Conservation (phyloP, 2,113 vertebrate species). For the Empidonax alnorum region DNA sequence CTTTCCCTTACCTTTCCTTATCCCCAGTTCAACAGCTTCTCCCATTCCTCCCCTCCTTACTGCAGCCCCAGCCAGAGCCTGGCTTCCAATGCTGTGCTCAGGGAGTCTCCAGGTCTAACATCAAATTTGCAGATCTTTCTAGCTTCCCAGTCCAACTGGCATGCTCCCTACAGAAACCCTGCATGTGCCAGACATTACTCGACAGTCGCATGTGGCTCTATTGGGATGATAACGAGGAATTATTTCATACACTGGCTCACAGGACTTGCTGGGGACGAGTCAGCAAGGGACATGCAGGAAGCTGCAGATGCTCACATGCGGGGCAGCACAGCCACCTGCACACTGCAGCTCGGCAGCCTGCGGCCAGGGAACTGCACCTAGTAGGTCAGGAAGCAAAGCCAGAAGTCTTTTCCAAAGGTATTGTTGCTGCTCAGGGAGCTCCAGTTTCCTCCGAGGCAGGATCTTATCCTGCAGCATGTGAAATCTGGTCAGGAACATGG, state of each 20-base stretch:
- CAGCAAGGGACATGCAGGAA: background rate
- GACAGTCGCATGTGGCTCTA: background rate
- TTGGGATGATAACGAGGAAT: background rate
- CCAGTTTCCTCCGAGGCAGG: background rate
- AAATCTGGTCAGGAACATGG: background rate
- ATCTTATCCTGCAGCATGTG: background rate
- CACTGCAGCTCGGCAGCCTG: background rate
- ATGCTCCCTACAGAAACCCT: background rate
- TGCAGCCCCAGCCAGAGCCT: background rate
- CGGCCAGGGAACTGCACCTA: background rate
- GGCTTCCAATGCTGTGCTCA: background rate
- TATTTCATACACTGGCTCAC: background rate
- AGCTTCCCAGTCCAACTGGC: background rate
- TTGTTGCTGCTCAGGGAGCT: background rate
- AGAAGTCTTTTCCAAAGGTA: background rate
- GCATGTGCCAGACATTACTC: background rate
- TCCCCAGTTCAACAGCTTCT: background rate
- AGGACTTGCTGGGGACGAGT: accelerated
- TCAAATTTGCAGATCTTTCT: background rate
- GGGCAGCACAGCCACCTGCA: background rate
- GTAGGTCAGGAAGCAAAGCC: background rate
- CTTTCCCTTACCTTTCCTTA: background rate
- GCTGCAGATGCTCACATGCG: accelerated
- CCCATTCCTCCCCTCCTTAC: background rate
- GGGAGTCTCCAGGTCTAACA: background rate